Evolutionary conservation across 2,113 vertebrate species (phyloP), one percentile per base, ranked within the genome.

Genomic region (Toxotes chatareus): DNA sequence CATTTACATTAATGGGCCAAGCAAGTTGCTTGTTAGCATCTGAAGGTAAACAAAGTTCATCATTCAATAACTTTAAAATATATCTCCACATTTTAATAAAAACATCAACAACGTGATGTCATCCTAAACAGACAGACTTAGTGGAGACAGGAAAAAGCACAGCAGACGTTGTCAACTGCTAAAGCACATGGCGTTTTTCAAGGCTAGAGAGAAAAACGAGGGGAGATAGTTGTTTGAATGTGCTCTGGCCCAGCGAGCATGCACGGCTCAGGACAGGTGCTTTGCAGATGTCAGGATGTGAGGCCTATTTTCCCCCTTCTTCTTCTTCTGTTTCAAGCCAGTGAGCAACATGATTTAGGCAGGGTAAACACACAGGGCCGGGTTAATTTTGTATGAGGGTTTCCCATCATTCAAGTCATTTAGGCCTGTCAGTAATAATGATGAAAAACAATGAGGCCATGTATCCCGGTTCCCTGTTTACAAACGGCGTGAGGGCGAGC

Each of bases 251-350:
- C 66, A 13, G 68, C 36, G 36, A 74, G 87, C 85, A 70, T 77
- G 83, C 83, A 55, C 73, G 40, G 68, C 73, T 73, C 69, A 13
- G 85, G 88, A 90, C 92, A 93, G 92, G 93, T 94, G 93, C 85
- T 89, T 72, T 73, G 84, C 92, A 94, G 90, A 93, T 94, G 92
- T 92, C 92, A 89, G 92, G 90, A 93, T 89, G 89, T 91, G 87
- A 89, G 72, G 80, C 78, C 84, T 63, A 2, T 14, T 31, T 5
- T 10, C 31, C 21, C 38, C 57, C 56, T 31, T 16, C 77, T 68
- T 80, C 84, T 82, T 80, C 84, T 82, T 85, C 82, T 84, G 88
- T 79, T 92, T 86, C 69, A 65, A 73, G 73, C 87, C 88, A 88
- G 87, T 67, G 83, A 91, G 80, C 89, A 86, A 84, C 91, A 86